phyloP scores from a whole-genome alignment of 2,888 invertebrate species.

The Drosophila borborema region DNA sequence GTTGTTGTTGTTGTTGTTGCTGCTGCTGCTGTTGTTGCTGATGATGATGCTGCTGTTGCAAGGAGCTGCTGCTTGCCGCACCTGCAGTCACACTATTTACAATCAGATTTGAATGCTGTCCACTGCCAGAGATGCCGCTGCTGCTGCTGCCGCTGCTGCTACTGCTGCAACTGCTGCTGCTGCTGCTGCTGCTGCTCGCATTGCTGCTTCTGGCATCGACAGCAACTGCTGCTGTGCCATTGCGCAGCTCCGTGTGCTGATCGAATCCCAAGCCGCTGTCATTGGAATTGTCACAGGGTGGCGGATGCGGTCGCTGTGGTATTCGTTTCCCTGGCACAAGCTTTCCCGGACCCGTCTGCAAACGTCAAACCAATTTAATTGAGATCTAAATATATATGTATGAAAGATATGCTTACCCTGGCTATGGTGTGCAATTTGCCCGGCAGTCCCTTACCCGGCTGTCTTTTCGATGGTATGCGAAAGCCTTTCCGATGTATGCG shows the following conservation, averaged over 20 bases:
- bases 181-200: conserved; percentile 40
- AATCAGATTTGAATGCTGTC: conserved; percentile 53
- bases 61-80: conserved; percentile 59
- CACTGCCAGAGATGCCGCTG: conserved; percentile 34
- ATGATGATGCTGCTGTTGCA: conserved; percentile 68
- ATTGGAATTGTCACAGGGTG: conserved; percentile 94
- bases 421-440: conserved; percentile 85
- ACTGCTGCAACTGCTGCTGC: conserved; percentile 35
- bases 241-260: conserved; percentile 88
- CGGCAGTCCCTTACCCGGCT: conserved; percentile 85
- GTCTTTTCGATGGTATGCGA: conserved; percentile 88
- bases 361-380: background rate
- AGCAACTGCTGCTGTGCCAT: conserved; percentile 39
- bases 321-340: conserved; percentile 84
- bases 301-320: conserved; percentile 85
- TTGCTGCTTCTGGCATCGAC: conserved; percentile 29
- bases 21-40: conserved; percentile 64
- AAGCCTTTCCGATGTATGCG: conserved; percentile 89
- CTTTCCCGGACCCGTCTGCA: conserved; percentile 83
- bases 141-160: conserved; percentile 41
- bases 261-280: conserved; percentile 95
- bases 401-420: conserved; percentile 82
- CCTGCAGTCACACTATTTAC: conserved; percentile 57
- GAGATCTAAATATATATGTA: background rate
- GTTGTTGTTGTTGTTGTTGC: conserved; percentile 52